These are phyloP conservation scores for Alligator sinensis DNA, from an alignment of 2,113 vertebrate genomes.

Conservation along the genomic window DNA sequence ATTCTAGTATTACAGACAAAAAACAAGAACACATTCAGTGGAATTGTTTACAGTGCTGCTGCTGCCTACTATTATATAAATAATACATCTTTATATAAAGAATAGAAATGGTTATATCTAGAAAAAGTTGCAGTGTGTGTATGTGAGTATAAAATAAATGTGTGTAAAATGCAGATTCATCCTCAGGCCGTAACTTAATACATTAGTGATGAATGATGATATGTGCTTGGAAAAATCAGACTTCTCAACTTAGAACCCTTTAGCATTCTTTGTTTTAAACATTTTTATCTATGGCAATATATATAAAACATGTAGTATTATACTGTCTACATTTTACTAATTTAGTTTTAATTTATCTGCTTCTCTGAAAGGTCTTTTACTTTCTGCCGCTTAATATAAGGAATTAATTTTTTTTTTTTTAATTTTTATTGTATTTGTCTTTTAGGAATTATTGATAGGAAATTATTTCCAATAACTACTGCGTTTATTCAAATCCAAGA, in stretches of 20 bases:
- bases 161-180: background rate
- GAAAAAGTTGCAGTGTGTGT: no score
- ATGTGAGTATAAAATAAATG: background rate
- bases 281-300: background rate
- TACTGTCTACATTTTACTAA: background rate
- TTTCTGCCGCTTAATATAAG: background rate
- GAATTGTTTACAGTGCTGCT: background rate
- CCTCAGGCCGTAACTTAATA: background rate
- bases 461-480: background rate
- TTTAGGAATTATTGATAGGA: background rate
- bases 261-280: background rate
- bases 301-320: background rate
- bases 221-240: background rate
- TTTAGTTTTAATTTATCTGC: background rate
- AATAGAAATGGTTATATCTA: no score
- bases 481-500: no score
- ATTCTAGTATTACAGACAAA: background rate
- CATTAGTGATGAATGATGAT: background rate
- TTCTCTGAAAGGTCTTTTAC: background rate
- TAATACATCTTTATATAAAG: no score
- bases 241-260: background rate
- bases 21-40: background rate
- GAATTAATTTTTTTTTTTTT: background rate
- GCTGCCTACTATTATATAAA: no score
- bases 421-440: background rate